Evolutionary conservation across 2,888 invertebrate genomes (phyloP), one percentile per base, ranked within the genome.

Genomic region (Drosophila formosana): DNA sequence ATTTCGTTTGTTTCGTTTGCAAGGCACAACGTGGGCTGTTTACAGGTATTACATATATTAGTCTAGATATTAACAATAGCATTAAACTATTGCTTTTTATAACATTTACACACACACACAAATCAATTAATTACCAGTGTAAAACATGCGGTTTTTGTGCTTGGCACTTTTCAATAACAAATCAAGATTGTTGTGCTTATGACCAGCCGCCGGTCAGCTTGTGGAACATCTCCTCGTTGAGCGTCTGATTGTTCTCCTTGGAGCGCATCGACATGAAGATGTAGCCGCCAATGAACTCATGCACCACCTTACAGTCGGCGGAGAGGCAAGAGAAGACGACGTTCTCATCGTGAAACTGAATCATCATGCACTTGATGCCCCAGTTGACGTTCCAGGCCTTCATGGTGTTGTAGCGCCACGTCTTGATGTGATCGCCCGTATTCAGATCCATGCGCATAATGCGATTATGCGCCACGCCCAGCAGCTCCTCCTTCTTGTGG

Each of bases 371-470:
- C 97, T 98, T 97, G 47, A 98, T 97, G 92, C 99, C 99, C 99
- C 99, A 99, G 93, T 99, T 99, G 3, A 99, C 98, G 92, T 98
- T 98, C 99, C 99, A 99, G 25, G 98, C 98, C 94, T 98, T 98
- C 96, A 99, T 98, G 50, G 97, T 97, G 88, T 97, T 97, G 92
- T 97, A 99, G 82, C 98, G 94, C 99, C 99, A 99, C 0, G 99
- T 99, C 93, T 98, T 99, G 81, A 98, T 93, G 90, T 97, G 97
- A 91, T 98, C 98, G 0, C 99, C 99, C 3, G 96, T 96, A 89
- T 95, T 95, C n/a, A 97, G 94, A 88, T 99, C 98, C 94, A 99
- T 97, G 84, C 98, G 94, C 96, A 99, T 98, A 65, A 99, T 94
- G 66, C 99, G 95, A 93, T 98, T 99, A 89, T 96, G 97, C 1